Base-by-base conservation (phyloP, 2,113 vertebrate genomes). In the Panurus biarmicus region DNA sequence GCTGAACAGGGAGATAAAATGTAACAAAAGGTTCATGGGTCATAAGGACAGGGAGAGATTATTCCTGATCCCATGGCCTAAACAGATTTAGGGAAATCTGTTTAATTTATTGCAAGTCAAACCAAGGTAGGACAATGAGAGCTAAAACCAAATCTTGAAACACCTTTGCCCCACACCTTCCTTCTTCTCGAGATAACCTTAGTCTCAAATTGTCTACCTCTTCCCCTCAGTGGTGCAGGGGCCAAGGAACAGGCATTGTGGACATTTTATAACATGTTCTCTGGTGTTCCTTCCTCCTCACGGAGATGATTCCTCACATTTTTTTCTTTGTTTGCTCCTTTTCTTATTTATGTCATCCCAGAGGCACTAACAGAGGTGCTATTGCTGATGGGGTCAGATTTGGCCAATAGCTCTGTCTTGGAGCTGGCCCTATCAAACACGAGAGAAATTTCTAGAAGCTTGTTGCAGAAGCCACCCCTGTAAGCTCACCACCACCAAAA, bases 31-130 rank as follows among this genome's bases (percentile, higher is more conserved):
- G 8, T 5, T 61, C 13, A 22, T 40, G n/a, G 5, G 16, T 18
- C 14, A 31, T 18, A 40, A 75, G 25, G 11, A 47, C 29, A 26
- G 47, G 14, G 14, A 67, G 14, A 29, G 25, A 54, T 31, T 5
- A 33, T 10, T 47, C 61, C 17, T 2, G 1, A 14, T 20, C 1
- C 47, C 24, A 35, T 0, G 0, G 29, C 9, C 11, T 31, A 67
- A 61, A 31, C 10, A 40, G 7, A 19, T 6, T 44, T 53, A 8
- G 6, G 25, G 21, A 54, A 61, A 61, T 54, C 20, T 31, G 11
- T 54, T 54, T n/a, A 33, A 60, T 38, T 38, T 35, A 31, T 31
- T 75, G 12, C 3, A 47, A 47, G 62, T 31, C 70, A 69, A n/a
- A 40, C 22, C 12, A 67, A 60, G 16, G 20, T 6, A 60, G 20